Evolutionary conservation across 2,113 vertebrate species (phyloP).

Genomic region (Shinisaurus crocodilurus): DNA sequence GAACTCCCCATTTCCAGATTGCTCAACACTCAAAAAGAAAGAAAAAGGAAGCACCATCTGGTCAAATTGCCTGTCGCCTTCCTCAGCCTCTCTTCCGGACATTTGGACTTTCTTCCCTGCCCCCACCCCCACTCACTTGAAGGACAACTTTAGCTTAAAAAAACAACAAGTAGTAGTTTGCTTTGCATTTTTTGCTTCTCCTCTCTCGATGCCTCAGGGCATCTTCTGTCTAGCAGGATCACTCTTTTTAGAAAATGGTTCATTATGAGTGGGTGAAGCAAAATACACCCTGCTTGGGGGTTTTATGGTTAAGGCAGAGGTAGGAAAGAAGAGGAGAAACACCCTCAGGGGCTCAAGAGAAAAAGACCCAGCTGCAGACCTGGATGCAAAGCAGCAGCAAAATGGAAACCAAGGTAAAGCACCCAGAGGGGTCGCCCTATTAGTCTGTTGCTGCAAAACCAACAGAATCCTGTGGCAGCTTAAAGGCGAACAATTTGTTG

Average conservation of each 20-base stretch:
- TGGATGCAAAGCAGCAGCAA: no score
- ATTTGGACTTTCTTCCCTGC: not conserved
- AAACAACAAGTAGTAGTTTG: not conserved
- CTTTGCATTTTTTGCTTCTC: not conserved
- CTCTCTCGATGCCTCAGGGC: not conserved
- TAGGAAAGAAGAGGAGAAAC: not conserved
- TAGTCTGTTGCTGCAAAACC: no score
- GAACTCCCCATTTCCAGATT: not conserved
- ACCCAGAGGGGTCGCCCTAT: no score
- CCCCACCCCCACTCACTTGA: not conserved
- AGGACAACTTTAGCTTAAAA: not conserved
- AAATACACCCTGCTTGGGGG: not conserved
- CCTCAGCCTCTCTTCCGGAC: no score
- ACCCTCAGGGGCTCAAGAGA: no score
- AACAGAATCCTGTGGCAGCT: no score
- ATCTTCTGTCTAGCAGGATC: not conserved
- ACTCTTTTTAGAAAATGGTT: not conserved
- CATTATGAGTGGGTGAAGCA: no score
- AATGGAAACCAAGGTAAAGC: not conserved
- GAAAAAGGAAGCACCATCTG: not conserved
- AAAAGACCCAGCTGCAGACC: not conserved
- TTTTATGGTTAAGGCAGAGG: not conserved
- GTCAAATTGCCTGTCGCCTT: not conserved
- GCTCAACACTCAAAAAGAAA: not conserved
- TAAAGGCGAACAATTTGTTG: no score